Evolutionary conservation across 2,797 vertebrate species (phyloP).

Genomic region (Chlorospingus semifuscus): DNA sequence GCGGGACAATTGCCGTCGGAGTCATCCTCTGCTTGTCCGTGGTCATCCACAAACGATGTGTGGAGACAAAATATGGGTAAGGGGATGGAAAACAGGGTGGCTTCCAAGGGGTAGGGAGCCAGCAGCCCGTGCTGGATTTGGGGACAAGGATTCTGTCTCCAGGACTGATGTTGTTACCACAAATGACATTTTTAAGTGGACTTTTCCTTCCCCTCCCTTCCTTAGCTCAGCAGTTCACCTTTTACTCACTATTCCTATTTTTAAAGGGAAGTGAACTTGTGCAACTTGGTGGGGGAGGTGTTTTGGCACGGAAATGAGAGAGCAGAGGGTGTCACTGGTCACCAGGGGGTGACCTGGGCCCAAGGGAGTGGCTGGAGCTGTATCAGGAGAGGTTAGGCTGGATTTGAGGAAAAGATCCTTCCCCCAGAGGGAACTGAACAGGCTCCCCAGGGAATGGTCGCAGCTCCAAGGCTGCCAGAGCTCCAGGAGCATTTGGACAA

Average conservation of each 20-base stretch:
- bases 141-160: not conserved
- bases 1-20: slow-evolving; percentile 77
- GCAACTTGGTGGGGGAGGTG: not conserved
- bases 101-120: not conserved
- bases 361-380: not conserved
- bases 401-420: not conserved
- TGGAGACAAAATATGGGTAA: slow-evolving; percentile 84
- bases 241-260: not conserved
- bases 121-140: accelerated
- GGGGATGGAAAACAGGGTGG: not conserved
- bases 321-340: not conserved
- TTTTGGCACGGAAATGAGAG: not conserved
- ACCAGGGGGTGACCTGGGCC: not conserved
- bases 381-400: not conserved
- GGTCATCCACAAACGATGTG: slow-evolving; percentile 76
- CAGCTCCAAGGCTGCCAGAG: accelerated
- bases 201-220: not conserved
- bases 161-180: not conserved
- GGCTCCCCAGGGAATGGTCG: not conserved
- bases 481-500: accelerated
- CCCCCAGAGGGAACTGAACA: not conserved
- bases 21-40: slow-evolving; percentile 79
- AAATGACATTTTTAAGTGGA: not conserved
- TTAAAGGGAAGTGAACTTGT: slow-evolving; percentile 26
- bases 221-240: slow-evolving; percentile 11